Evolutionary conservation across 2,797 vertebrate species (phyloP).

Genomic region (Furcifer pardalis): DNA sequence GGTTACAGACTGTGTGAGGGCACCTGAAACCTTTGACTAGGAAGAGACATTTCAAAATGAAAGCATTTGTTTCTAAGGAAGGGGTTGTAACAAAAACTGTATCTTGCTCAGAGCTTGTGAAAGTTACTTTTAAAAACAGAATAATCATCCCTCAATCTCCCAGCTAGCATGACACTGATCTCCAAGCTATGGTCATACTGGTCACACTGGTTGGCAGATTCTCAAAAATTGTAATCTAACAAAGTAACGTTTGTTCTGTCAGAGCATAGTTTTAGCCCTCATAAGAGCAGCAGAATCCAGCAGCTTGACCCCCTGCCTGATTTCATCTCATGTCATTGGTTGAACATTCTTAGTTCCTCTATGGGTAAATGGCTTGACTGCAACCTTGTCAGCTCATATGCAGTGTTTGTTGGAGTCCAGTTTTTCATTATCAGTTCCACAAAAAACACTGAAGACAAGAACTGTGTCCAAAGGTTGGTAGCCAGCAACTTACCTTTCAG

Average conservation of each 20-base stretch:
- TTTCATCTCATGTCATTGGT: background rate
- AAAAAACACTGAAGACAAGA: constrained; percentile 3
- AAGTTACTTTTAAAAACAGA: background rate
- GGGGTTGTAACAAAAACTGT: background rate
- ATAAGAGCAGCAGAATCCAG: background rate
- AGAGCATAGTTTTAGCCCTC: background rate
- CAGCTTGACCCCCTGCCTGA: background rate
- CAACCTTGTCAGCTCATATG: background rate
- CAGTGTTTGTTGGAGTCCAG: background rate
- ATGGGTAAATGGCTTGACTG: background rate
- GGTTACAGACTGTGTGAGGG: background rate
- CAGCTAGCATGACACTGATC: background rate
- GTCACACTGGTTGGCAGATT: background rate
- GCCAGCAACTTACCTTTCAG: constrained; percentile 82
- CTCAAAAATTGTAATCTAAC: background rate
- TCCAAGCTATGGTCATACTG: background rate
- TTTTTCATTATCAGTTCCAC: background rate
- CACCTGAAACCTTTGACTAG: background rate
- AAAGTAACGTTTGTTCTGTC: background rate
- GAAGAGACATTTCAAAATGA: background rate
- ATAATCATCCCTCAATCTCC: background rate
- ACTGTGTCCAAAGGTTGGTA: background rate
- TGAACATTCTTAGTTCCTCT: background rate
- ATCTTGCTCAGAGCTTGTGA: background rate
- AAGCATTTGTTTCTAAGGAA: background rate